Evolutionary conservation across 1,140 invertebrate genomes (phyloP), one percentile per base, ranked within the genome.

Genomic region (Himalopsyche phryganea): DNA sequence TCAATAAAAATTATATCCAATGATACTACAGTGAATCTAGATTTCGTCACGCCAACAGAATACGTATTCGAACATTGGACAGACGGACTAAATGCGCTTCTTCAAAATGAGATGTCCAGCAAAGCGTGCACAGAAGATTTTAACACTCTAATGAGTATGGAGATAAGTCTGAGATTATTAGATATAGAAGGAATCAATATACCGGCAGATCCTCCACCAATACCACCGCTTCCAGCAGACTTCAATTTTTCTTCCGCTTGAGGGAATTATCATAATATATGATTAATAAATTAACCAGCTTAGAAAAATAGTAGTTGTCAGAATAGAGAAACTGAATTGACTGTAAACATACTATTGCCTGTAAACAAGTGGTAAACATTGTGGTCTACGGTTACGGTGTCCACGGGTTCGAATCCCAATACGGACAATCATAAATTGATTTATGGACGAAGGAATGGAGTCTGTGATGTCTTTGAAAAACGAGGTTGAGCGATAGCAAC

Each of bases 181-280:
- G 95, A 98, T 73, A 89, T 92, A 1, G 94, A 98, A 77, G 94
- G 93, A 9, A 87, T 98, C 42, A 88, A 91, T 58, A 95, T 98
- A 66, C 94, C 94, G 5, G 88, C 94, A 69, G 86, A 93, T 72
- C 89, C 93, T 14, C 95, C 94, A 17, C 80, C 85, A 19, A 88
- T 97, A 66, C 95, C 95, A 3, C 85, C 89, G 58, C 87, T 89
- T 69, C 95, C 94, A 33, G 80, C 81, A 58, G 72, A 75, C 52
- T 76, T 72, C 66, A 71, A 73, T 61, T 76, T 76, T 68, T 73
- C n/a, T n/a, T n/a, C n/a, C n/a, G n/a, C n/a, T n/a, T n/a, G n/a
- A n/a, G n/a, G n/a, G n/a, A n/a, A n/a, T n/a, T n/a, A n/a, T n/a
- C n/a, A n/a, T n/a, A n/a, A n/a, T n/a, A n/a, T n/a, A n/a, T n/a